phyloP scores from a whole-genome alignment of 2,113 vertebrate genomes.

The Coryphaenoides rupestris region DNA sequence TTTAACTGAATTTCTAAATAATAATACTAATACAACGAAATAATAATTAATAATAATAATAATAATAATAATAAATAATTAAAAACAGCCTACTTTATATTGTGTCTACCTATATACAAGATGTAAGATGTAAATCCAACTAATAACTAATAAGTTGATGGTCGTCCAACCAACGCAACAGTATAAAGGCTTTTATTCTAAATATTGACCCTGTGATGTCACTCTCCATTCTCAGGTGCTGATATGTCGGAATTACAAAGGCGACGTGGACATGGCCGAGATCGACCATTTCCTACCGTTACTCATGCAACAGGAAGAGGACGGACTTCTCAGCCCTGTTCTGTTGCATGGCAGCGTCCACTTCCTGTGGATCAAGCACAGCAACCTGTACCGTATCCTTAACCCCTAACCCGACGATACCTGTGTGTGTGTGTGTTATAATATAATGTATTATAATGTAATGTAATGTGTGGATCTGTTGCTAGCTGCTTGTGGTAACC shows the following conservation, averaged over 20 bases:
- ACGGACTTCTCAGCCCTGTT: conserved; percentile 79
- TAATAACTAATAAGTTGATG: too few species aligned
- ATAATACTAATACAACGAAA: too few species aligned
- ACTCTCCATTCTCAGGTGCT: conserved; percentile 71
- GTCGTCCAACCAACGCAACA: too few species aligned
- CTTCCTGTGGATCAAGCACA: conserved; percentile 94
- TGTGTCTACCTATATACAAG: too few species aligned
- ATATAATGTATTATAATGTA: conserved; percentile 9
- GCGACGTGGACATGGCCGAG: conserved; percentile 84
- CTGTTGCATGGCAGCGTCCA: conserved; percentile 79
- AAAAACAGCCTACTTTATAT: too few species aligned
- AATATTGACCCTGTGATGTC: too few species aligned
- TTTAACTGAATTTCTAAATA: too few species aligned
- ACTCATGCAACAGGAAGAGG: conserved; percentile 86
- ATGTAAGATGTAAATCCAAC: too few species aligned
- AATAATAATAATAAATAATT: too few species aligned
- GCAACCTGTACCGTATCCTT: conserved; percentile 93
- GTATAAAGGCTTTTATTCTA: too few species aligned
- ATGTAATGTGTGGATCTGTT: conserved; percentile 15
- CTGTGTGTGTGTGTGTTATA: neutral
- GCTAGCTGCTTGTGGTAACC: too few species aligned
- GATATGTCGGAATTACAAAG: conserved; percentile 93
- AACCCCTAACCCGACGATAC: neutral
- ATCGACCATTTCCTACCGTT: conserved; percentile 88
- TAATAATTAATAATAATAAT: too few species aligned